Evolutionary conservation across 2,797 vertebrate genomes (phyloP).

Genomic region (Ctenochaetus hawaiiensis): DNA sequence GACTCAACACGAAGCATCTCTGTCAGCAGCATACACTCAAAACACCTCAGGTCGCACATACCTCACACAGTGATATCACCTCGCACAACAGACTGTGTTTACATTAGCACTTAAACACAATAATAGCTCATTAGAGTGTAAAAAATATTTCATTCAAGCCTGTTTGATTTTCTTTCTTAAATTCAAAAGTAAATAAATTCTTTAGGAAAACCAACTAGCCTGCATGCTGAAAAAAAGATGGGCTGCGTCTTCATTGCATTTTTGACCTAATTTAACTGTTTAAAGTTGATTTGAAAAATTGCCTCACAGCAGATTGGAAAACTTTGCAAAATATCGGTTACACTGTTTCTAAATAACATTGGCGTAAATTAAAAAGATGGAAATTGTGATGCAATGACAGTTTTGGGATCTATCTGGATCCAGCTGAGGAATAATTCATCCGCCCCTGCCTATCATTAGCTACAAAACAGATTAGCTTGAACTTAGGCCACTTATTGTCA

Average conservation of each 20-base stretch:
- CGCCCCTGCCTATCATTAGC: constrained; percentile 3
- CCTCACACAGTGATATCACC: constrained; percentile 38
- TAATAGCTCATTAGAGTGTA: constrained; percentile 9
- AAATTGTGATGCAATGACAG: neutral
- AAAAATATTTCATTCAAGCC: neutral
- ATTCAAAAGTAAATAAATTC: constrained; percentile 20
- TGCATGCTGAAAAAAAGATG: constrained; percentile 5
- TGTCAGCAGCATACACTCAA: constrained; percentile 36
- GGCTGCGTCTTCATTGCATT: constrained; percentile 9
- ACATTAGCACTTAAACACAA: constrained; percentile 12
- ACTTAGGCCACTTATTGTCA: constrained; percentile 12
- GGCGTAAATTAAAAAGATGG: neutral
- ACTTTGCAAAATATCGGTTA: neutral
- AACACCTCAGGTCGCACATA: constrained; percentile 48
- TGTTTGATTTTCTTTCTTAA: neutral
- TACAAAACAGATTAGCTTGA: neutral
- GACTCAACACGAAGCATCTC: constrained; percentile 1
- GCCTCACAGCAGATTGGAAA: constrained; percentile 4
- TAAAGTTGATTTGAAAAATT: neutral
- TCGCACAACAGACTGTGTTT: constrained; percentile 46
- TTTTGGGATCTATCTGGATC: constrained; percentile 21
- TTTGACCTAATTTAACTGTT: constrained; percentile 33
- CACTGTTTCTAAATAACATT: neutral
- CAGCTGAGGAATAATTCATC: constrained; percentile 43
- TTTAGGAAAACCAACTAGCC: neutral